These are phyloP conservation scores for Holothuria glaberrima DNA, from an alignment of 35 echinoderm and acorn worm species.

Conservation along the genomic window DNA sequence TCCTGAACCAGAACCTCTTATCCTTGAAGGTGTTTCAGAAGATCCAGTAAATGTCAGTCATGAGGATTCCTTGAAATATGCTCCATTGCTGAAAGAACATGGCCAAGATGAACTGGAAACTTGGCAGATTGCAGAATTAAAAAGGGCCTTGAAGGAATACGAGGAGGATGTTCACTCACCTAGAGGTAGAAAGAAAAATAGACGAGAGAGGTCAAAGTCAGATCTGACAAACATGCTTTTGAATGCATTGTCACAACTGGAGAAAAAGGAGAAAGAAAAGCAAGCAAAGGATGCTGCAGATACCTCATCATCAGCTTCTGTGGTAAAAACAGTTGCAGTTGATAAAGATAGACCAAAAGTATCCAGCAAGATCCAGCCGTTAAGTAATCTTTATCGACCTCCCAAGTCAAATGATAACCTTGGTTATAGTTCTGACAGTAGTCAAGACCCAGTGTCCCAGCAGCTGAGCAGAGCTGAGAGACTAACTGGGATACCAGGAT, in stretches of 20 bases:
- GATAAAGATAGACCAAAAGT: not conserved
- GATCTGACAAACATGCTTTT: slow-evolving; percentile 43
- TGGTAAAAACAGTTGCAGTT: not conserved
- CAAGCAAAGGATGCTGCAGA: not conserved
- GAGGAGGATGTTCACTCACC: slow-evolving; percentile 56
- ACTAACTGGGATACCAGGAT: slow-evolving; percentile 17
- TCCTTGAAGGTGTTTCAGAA: not conserved
- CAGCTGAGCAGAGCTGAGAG: slow-evolving; percentile 44
- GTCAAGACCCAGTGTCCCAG: slow-evolving; percentile 43
- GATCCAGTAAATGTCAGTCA: not conserved
- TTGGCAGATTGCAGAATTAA: slow-evolving; percentile 39
- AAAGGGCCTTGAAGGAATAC: slow-evolving; percentile 44
- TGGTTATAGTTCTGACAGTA: slow-evolving; percentile 87
- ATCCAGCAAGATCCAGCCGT: not conserved
- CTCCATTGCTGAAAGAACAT: not conserved
- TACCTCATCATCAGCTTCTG: not conserved
- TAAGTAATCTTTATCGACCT: slow-evolving; percentile 59
- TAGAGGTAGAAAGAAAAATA: slow-evolving; percentile 47
- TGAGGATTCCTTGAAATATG: not conserved
- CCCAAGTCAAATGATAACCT: slow-evolving; percentile 77
- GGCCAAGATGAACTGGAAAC: slow-evolving; percentile 26
- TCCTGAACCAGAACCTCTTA: slow-evolving; percentile 28
- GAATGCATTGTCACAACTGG: slow-evolving; percentile 23
- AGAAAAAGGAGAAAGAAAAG: slow-evolving; percentile 5
- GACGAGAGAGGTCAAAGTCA: slow-evolving; percentile 57